Evolutionary conservation across 1,140 invertebrate species (phyloP), one percentile per base, ranked within the genome.

Genomic region (Pseudachorutes palmiensis): DNA sequence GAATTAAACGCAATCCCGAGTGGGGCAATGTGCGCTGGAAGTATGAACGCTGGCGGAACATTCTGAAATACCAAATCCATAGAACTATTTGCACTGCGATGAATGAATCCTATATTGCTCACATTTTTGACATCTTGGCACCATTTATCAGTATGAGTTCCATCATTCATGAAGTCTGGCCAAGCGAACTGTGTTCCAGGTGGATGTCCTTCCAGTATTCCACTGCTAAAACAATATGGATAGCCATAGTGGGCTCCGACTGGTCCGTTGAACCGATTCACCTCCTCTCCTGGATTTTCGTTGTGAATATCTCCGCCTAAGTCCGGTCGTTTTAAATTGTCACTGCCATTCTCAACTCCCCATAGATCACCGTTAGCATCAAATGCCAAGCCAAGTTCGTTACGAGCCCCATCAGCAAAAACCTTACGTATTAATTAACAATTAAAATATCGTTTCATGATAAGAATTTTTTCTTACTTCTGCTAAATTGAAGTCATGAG

Each of bases 231-330:
- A 22, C 71, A 73, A 32, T 69, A 73, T 1, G 71, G 71, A 49
- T 73, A 73, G 12, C 71, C 69, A 65, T 72, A 70, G 33, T 66
- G 51, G 9, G 66, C 62, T 2, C 66, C 68, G 2, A 70, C 48
- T 28, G 63, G 57, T 19, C 36, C 9, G 41, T 70, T 51, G 33
- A 68, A 72, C 41, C 65, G 67, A 32, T 70, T 68, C 29, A 72
- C 3, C 31, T 72, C 71, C 32, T 72, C 71, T 1, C 62, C 71
- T 26, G 71, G 71, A 61, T 72, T 72, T 22, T 49, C 60, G 51
- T 72, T 70, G 36, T 70, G 71, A 55, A 72, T 68, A 31, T 72
- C 66, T n/a, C 68, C 68, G 2, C 70, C 70, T 12, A 72, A 30
- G 33, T 72, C 71, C 1, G 41, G 41, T 24, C 71, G 62, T 45